phyloP scores from a whole-genome alignment of 2,113 vertebrate species.

The Protobothrops mucrosquamatus region DNA sequence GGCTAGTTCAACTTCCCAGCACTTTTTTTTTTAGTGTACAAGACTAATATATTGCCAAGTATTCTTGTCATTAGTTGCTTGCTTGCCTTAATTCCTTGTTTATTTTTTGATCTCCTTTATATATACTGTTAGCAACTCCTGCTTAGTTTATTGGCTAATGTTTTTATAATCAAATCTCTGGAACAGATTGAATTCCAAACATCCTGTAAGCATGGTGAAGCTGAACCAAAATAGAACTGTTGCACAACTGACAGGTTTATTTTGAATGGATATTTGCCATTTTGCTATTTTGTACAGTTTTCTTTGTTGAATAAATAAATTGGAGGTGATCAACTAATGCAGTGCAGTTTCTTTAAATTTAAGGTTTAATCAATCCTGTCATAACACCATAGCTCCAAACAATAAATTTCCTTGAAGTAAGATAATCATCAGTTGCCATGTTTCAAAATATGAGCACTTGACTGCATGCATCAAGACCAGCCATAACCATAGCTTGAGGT shows the following conservation, averaged over 20 bases:
- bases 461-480: not conserved
- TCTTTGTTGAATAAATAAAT: not conserved
- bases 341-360: not conserved
- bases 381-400: not conserved
- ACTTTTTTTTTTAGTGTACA: not conserved
- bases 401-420: not conserved
- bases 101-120: constrained; percentile 11
- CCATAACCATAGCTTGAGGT: not conserved
- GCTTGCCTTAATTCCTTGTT: not conserved
- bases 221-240: constrained; percentile 16
- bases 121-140: not conserved
- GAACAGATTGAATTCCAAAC: constrained; percentile 18
- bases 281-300: not conserved
- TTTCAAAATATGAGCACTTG: not conserved
- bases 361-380: not conserved
- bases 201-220: not conserved
- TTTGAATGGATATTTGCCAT: not conserved
- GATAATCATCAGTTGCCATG: not conserved
- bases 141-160: not conserved
- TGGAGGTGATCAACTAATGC: not conserved
- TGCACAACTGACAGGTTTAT: not conserved
- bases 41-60: not conserved
- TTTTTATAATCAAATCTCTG: constrained; percentile 22
- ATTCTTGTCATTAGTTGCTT: constrained; percentile 13
- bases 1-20: not conserved